Conservation (phyloP, 2,797 vertebrate species). For the Ctenopoma kingsleyae region DNA sequence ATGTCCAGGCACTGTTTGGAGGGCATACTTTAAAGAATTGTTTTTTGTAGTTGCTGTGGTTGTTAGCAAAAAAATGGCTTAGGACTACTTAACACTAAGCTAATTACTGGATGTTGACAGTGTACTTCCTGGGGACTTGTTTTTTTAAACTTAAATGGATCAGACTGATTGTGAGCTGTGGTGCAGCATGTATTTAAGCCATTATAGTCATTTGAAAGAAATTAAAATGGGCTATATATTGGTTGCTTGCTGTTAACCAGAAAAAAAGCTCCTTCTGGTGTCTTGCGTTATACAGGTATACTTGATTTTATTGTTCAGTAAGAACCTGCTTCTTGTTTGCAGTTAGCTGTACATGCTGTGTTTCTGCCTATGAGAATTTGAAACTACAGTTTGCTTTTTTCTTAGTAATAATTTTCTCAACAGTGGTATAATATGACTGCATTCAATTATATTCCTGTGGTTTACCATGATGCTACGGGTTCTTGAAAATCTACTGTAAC, state of each 20-base stretch:
- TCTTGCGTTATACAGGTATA: not conserved
- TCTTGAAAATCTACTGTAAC: not conserved
- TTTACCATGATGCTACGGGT: slow-evolving; percentile 2
- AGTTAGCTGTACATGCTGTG: slow-evolving; percentile 19
- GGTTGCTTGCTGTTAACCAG: slow-evolving; percentile 4
- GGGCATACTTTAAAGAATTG: slow-evolving; percentile 41
- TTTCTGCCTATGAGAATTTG: slow-evolving; percentile 34
- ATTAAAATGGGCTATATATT: slow-evolving; percentile 18
- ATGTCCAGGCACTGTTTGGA: slow-evolving; percentile 27
- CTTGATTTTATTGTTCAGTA: not conserved
- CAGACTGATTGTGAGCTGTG: slow-evolving; percentile 28
- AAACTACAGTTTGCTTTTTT: slow-evolving; percentile 24
- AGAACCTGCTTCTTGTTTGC: slow-evolving; percentile 23
- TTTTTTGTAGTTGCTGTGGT: slow-evolving; percentile 38
- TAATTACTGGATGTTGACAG: slow-evolving; percentile 60
- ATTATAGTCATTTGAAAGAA: slow-evolving; percentile 31
- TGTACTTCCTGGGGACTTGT: slow-evolving; percentile 34
- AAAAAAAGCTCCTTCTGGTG: not conserved
- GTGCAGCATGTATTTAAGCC: slow-evolving; percentile 29
- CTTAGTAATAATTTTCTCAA: slow-evolving; percentile 19
- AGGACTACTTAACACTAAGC: slow-evolving; percentile 19
- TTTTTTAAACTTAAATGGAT: slow-evolving; percentile 45
- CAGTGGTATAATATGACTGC: slow-evolving; percentile 8
- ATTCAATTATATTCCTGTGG: slow-evolving; percentile 22
- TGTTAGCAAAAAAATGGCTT: slow-evolving; percentile 46